Percentiles rank a stretch among this genome's conserved stretches.
phyloP scores from a whole-genome alignment of 1,140 invertebrate species.

The Aphelenchoides avenae region DNA sequence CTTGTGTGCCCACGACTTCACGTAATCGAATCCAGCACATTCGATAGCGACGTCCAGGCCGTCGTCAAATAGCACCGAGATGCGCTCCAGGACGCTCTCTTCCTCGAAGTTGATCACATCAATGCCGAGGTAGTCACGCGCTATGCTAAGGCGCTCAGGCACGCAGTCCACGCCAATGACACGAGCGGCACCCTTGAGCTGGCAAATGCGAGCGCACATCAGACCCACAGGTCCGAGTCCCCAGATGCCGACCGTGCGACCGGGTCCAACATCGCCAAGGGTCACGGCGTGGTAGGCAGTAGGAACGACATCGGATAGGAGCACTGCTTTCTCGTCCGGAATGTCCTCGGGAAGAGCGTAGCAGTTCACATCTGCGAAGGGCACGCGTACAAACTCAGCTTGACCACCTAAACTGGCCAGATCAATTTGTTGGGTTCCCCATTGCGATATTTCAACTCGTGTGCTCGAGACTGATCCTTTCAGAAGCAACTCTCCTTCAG shows the following conservation, averaged over 20 bases:
- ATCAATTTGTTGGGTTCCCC: too few species aligned
- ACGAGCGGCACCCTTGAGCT: conserved; percentile 17
- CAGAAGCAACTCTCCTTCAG: too few species aligned
- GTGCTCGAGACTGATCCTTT: too few species aligned
- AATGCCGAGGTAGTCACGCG: conserved; percentile 19
- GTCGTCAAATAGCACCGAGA: conserved; percentile 6
- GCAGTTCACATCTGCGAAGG: conserved; percentile 33
- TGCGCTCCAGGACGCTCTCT: conserved; percentile 4
- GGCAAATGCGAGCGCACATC: too few species aligned
- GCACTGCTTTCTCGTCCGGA: conserved; percentile 31
- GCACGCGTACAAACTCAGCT: conserved; percentile 26
- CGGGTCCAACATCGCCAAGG: conserved; percentile 23
- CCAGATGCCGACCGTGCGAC: conserved; percentile 27
- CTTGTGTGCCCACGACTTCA: conserved; percentile 21
- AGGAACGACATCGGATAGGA: conserved; percentile 25
- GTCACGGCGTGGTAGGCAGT: conserved; percentile 25
- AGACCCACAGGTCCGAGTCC: conserved; percentile 24
- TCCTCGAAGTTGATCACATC: conserved; percentile 31
- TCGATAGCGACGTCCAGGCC: conserved; percentile 30
- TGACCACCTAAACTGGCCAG: conserved; percentile 24
- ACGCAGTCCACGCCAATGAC: conserved; percentile 27
- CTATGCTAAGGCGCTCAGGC: conserved; percentile 19
- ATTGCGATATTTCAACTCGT: too few species aligned
- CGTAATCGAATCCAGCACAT: conserved; percentile 32
- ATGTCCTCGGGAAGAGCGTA: conserved; percentile 25